Conservation (phyloP, 2,113 vertebrate genomes). For the Chaetura pelagica region DNA sequence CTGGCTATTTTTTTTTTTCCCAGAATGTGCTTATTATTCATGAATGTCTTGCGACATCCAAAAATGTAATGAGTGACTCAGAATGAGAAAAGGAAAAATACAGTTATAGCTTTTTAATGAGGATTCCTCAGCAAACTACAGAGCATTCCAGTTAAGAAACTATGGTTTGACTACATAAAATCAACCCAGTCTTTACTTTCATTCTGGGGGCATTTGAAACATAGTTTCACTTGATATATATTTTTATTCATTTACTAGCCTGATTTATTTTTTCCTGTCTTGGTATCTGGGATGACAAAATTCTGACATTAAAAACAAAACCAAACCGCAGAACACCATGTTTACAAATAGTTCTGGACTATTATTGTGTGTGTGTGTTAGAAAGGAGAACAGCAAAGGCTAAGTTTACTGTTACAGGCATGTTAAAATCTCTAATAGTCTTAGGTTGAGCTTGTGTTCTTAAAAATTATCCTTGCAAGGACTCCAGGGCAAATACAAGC, state of each 20-base stretch:
- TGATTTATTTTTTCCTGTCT: not conserved
- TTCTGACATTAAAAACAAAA: not conserved
- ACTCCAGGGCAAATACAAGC: not conserved
- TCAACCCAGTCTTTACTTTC: not conserved
- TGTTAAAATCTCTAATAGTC: not conserved
- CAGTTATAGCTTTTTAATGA: not conserved
- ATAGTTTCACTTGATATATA: not conserved
- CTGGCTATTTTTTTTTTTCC: not conserved
- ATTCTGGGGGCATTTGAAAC: not conserved
- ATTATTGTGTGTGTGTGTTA: not conserved
- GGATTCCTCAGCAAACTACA: not conserved
- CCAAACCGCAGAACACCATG: not conserved
- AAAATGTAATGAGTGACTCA: slow-evolving; percentile 36
- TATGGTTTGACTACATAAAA: not conserved
- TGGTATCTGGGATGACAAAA: not conserved
- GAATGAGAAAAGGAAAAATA: slow-evolving; percentile 24
- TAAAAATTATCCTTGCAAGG: not conserved
- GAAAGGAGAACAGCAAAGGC: not conserved
- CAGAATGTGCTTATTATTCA: slow-evolving; percentile 36
- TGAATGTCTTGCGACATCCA: slow-evolving; percentile 35
- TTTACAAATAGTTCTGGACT: slow-evolving; percentile 7
- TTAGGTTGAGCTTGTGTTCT: not conserved
- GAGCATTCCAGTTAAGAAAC: not conserved
- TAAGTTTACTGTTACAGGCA: not conserved
- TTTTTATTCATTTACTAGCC: not conserved